Evolutionary conservation across 2,113 vertebrate species (phyloP), one percentile per base, ranked within the genome.

Genomic region (Merops nubicus): DNA sequence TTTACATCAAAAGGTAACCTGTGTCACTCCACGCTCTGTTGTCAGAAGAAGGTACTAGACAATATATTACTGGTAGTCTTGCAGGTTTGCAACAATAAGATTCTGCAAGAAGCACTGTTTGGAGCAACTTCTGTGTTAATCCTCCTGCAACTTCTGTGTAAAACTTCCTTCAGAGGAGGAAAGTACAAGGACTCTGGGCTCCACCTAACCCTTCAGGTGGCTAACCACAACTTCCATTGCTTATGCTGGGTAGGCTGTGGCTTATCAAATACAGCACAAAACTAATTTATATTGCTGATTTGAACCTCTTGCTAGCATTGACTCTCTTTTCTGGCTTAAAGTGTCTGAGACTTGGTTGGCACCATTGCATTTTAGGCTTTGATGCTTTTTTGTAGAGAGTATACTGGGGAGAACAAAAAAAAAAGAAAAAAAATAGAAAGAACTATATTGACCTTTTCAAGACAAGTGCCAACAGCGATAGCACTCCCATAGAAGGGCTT

Each of bases 391-490:
- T 70, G 84, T 62, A 56, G 4, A 34, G 29, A 48, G 5, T 8
- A 75, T 50, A 69, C 7, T n/a, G 38, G 5, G 16, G 5, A 38
- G 11, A 9, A 25, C 25, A 12, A 19, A 40, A 3, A 4, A 34
- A 48, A 34, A 19, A 34, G 8, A 20, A 82, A 54, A 79, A 75
- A 70, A 13, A 12, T 22, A 63, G 12, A 25, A 4, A 67, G 20
- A 82, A 93, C 67, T 83, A 42, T 80, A 92, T 86, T 88, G 85
- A 94, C 85, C 82, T 91, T 94, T 97, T 84, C 79, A 74, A 94
- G 69, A 54, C 45, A 94, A 93, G 91, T 76, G n/a, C 36, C 91
- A 78, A 28, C 69, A 84, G 45, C 90, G 72, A 88, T 20, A 93
- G 67, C 45, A 84, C 34, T 96, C 63, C 82, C 63, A 80, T 8